Percentiles rank a stretch among this genome's conserved stretches.
Conservation (phyloP, 2,113 vertebrate genomes). For the Echinops telfairi region DNA sequence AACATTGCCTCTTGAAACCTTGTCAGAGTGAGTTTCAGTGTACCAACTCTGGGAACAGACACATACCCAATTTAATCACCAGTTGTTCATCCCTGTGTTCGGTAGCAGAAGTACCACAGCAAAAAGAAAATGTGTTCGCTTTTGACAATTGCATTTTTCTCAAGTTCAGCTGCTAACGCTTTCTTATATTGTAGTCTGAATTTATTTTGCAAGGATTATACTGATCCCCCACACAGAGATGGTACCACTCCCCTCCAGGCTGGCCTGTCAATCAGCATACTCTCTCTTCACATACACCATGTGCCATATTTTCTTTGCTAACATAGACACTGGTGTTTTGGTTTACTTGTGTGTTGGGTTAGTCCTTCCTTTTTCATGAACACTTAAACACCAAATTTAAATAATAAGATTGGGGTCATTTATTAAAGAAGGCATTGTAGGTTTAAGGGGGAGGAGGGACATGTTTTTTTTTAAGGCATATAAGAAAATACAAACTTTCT, state of each 20-base stretch:
- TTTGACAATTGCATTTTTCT: slow-evolving; percentile 82
- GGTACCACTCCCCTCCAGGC: slow-evolving; percentile 84
- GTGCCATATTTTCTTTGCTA: slow-evolving; percentile 86
- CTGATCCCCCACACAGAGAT: slow-evolving; percentile 81
- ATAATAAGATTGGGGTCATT: slow-evolving; percentile 36
- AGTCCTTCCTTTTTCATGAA: slow-evolving; percentile 80
- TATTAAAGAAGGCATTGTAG: not conserved
- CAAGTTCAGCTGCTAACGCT: slow-evolving; percentile 83
- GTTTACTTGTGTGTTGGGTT: slow-evolving; percentile 78
- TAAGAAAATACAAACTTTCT: not conserved
- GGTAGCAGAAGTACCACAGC: slow-evolving; percentile 70
- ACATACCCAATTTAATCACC: slow-evolving; percentile 71
- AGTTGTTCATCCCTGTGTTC: slow-evolving; percentile 70
- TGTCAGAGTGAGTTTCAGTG: slow-evolving; percentile 27
- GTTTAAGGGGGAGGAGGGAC: not conserved
- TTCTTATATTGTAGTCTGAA: slow-evolving; percentile 80
- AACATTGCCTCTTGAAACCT: slow-evolving; percentile 33
- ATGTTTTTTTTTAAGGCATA: not conserved
- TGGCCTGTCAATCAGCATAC: slow-evolving; percentile 82
- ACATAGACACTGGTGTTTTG: slow-evolving; percentile 86
- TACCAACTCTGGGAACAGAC: slow-evolving; percentile 66
- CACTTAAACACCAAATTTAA: slow-evolving; percentile 79
- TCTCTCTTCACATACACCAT: slow-evolving; percentile 84
- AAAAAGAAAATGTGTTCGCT: slow-evolving; percentile 74
- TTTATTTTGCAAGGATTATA: slow-evolving; percentile 85